A percentile compares a stretch with the other conserved stretches of the same genome.
These are phyloP conservation scores for Diplodus puntazzo DNA, from an alignment of 2,797 vertebrate genomes.

Conservation along the genomic window DNA sequence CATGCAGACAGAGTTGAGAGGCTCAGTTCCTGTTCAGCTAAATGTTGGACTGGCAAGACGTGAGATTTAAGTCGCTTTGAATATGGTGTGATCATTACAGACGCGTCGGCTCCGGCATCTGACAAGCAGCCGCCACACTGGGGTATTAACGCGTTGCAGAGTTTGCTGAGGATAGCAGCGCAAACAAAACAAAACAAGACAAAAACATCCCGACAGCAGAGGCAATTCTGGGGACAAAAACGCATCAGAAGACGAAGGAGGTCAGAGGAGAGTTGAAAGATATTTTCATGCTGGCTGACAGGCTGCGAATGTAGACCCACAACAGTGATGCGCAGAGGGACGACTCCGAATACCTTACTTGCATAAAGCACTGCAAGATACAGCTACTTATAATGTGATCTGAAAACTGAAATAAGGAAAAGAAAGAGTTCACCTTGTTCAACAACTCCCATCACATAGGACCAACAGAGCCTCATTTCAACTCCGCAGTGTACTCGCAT, in stretches of 20 bases:
- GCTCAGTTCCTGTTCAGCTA: slow-evolving; percentile 44
- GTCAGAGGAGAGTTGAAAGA: slow-evolving; percentile 37
- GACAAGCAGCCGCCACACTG: slow-evolving; percentile 47
- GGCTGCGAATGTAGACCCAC: slow-evolving; percentile 13
- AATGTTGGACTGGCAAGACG: slow-evolving; percentile 41
- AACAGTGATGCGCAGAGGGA: slow-evolving; percentile 15
- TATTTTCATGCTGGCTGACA: slow-evolving; percentile 30
- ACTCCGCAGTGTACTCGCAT: slow-evolving; percentile 1
- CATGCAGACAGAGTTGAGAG: slow-evolving; percentile 36
- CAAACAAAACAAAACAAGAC: slow-evolving; percentile 7
- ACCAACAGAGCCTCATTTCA: slow-evolving; percentile 25
- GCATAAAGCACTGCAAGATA: neutral
- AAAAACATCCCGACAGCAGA: slow-evolving; percentile 15
- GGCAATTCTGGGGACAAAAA: slow-evolving; percentile 32
- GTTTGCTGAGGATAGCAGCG: slow-evolving; percentile 1
- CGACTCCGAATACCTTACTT: neutral
- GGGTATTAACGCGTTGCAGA: slow-evolving; percentile 17
- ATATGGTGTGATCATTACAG: slow-evolving; percentile 46
- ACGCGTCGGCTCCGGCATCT: slow-evolving; percentile 22
- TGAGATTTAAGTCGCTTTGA: slow-evolving; percentile 38
- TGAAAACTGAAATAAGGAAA: neutral
- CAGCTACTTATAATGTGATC: neutral
- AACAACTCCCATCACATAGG: slow-evolving; percentile 2
- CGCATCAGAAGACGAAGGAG: slow-evolving; percentile 24
- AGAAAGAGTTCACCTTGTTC: slow-evolving; percentile 10